Base-by-base conservation (phyloP, 2,797 vertebrate species). In the Gymnoscopelus microlampas region DNA sequence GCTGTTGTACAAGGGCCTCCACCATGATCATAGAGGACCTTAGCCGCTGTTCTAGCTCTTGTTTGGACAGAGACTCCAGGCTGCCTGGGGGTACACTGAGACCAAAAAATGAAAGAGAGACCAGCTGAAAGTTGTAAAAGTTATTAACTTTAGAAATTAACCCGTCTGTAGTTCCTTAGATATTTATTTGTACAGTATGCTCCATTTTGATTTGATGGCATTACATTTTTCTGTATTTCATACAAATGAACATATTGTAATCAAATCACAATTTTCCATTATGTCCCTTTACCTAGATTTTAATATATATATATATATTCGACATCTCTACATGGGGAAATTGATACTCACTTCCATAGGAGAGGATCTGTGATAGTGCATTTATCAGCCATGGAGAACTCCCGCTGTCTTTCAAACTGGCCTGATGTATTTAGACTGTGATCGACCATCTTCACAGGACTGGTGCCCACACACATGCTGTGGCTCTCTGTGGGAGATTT, bases 11-110 rank as follows among this genome's bases (percentile, higher is more conserved):
- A 23, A 99, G 93, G 44, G 92, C 94, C 81, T 98, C 96, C 12
- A 96, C 91, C 91, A 98, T 94, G 83, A 96, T 92, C 65, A 97
- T 94, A 60, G 93, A 93, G 23, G 94, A 96, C 82, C 92, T 92
- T 75, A 99, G 81, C 39, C 95, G 92, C 81, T 92, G 93, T 82
- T 97, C 95, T 72, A 99, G 85, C 80, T 97, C 96, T 4, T 80
- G 80, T 71, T 92, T 93, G 0, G 95, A 87, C 35, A 96, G 83
- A 60, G 79, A 19, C 65, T 89, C 91, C 71, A 98, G 85, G 79
- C 91, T 92, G 58, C 94, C 95, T 23, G 88, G 91, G 54, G 93
- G 87, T 66, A 88, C 87, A 65, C 96, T 98, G 81, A 39, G 67
- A 69, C 66, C 68, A 74, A 10, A 77, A 44, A 57, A 3, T n/a